Evolutionary conservation across 2,888 invertebrate genomes (phyloP).

Genomic region (Baronia brevicornis): DNA sequence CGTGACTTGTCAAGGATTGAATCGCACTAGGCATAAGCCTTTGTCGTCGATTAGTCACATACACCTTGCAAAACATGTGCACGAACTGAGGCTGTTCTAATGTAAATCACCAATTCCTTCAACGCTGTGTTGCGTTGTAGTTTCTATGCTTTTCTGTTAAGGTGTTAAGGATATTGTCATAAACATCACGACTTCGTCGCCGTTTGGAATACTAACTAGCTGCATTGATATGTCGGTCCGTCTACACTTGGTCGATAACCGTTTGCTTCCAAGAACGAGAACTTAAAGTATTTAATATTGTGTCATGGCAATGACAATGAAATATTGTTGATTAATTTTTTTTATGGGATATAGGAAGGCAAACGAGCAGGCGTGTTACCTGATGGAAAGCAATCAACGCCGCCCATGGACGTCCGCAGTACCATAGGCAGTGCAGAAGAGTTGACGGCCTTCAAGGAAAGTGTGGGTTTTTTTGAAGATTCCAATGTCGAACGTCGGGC

Average conservation of each 20-base stretch:
- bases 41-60: slow-evolving; percentile 16
- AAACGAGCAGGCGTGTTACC: no score
- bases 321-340: no score
- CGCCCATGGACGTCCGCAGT: no score
- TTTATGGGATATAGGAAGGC: no score
- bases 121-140: slow-evolving; percentile 5
- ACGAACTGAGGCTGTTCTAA: slow-evolving; percentile 18
- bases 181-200: slow-evolving; percentile 21
- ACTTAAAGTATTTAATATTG: slow-evolving; percentile 1
- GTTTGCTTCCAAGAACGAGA: slow-evolving; percentile 7
- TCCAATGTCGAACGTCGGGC: no score
- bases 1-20: slow-evolving; percentile 8
- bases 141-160: slow-evolving; percentile 15
- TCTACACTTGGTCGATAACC: slow-evolving; percentile 12
- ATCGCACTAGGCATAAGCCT: slow-evolving; percentile 6
- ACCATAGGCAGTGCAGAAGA: no score
- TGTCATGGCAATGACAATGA: not conserved
- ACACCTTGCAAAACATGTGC: slow-evolving; percentile 14
- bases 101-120: slow-evolving; percentile 21
- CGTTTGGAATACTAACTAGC: slow-evolving; percentile 23
- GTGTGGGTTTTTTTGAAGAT: no score
- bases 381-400: no score
- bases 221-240: slow-evolving; percentile 18
- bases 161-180: slow-evolving; percentile 18
- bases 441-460: no score